Evolutionary conservation across 2,888 invertebrate genomes (phyloP).

Genomic region (Sminthurinus aureus): DNA sequence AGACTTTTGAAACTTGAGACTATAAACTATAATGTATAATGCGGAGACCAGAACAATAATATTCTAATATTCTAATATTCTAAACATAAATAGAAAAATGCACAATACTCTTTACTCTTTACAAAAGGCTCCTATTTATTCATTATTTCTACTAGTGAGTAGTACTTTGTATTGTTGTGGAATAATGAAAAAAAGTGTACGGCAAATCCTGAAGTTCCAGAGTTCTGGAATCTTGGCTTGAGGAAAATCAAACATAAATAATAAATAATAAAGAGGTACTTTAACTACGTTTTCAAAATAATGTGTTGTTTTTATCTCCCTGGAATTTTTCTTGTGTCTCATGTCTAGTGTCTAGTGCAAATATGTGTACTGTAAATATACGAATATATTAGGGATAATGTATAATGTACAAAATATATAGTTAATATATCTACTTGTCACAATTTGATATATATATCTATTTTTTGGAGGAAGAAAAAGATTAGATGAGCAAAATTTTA

Average conservation of each 20-base stretch:
- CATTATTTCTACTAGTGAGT: background rate
- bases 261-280: slow-evolving; percentile 26
- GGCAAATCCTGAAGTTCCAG: background rate
- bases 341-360: too few relatives aligned
- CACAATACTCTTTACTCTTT: background rate
- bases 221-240: background rate
- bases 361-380: too few relatives aligned
- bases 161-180: background rate
- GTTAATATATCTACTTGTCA: background rate
- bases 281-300: slow-evolving; percentile 33
- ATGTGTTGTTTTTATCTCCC: slow-evolving; percentile 10
- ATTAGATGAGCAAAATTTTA: slow-evolving; percentile 15
- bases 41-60: too few relatives aligned
- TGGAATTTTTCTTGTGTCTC: background rate
- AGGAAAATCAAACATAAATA: background rate
- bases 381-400: too few relatives aligned
- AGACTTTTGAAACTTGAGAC: too few relatives aligned
- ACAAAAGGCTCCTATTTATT: background rate
- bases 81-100: too few relatives aligned
- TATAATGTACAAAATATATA: too few relatives aligned
- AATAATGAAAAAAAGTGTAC: background rate
- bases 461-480: background rate
- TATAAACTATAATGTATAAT: too few relatives aligned
- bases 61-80: too few relatives aligned
- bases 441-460: background rate